phyloP scores from a whole-genome alignment of 2,888 invertebrate species.

The Anthrax anthrax region DNA sequence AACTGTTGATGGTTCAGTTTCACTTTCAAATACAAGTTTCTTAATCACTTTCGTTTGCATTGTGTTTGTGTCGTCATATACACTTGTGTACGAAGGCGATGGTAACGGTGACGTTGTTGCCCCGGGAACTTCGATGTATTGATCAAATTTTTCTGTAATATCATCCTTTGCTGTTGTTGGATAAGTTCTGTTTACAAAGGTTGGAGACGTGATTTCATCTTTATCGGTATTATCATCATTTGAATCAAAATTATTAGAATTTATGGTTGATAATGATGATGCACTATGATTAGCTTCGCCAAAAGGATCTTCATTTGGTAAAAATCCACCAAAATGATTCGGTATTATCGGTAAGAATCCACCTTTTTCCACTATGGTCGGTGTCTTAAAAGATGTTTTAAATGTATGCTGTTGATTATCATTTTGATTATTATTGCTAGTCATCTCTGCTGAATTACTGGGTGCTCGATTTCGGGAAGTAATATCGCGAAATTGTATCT shows the following conservation, averaged over 20 bases:
- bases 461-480: conserved; percentile 19
- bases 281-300: background rate
- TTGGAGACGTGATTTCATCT: background rate
- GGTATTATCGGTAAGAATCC: conserved; percentile 66
- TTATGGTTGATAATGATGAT: background rate
- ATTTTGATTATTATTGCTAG: conserved; percentile 22
- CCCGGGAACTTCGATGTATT: background rate
- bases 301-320: conserved; percentile 45
- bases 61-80: background rate
- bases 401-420: conserved; percentile 23
- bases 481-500: conserved; percentile 16
- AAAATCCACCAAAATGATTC: conserved; percentile 54
- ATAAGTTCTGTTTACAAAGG: background rate
- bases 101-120: background rate
- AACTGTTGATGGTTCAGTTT: background rate
- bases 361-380: conserved; percentile 51
- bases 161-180: background rate
- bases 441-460: conserved; percentile 23
- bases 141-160: background rate
- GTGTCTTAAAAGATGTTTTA: conserved; percentile 27
- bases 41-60: background rate
- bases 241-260: background rate
- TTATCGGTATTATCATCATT: background rate
- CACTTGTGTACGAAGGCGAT: no score
- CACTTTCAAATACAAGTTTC: background rate